Percentiles rank a stretch among this genome's conserved stretches.
phyloP scores from a whole-genome alignment of 2,888 invertebrate species.

The Pharmacophagus antenor region DNA sequence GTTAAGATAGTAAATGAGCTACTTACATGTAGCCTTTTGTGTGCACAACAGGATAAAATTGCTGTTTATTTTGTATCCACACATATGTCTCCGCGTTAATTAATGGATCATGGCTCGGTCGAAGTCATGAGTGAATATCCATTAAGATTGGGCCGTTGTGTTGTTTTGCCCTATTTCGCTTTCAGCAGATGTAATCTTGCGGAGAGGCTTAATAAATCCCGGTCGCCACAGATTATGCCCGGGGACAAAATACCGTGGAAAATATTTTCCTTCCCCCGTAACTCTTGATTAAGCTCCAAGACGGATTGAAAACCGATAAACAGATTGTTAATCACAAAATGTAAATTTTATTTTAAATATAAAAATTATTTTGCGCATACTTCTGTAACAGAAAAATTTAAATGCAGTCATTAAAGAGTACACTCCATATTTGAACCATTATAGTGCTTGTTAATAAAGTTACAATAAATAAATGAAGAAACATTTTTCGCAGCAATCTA shows the following conservation, averaged over 20 bases:
- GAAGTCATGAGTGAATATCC: slow-evolving; percentile 18
- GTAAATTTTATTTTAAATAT: no score
- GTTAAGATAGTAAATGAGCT: no score
- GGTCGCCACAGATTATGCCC: slow-evolving; percentile 18
- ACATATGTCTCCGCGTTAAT: not conserved
- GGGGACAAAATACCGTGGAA: slow-evolving; percentile 10
- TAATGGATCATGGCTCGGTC: slow-evolving; percentile 3
- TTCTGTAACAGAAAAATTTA: not conserved
- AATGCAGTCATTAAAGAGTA: not conserved
- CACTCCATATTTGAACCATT: not conserved
- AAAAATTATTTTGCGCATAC: no score
- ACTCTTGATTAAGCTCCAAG: slow-evolving; percentile 11
- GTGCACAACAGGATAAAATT: not conserved
- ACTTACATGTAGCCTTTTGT: no score
- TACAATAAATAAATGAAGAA: no score
- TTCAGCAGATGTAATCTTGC: slow-evolving; percentile 17
- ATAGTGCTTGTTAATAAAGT: not conserved
- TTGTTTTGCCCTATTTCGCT: slow-evolving; percentile 16
- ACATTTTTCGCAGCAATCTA: no score
- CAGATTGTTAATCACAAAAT: not conserved
- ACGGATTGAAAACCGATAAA: slow-evolving; percentile 1
- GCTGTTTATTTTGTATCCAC: not conserved
- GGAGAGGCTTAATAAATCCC: slow-evolving; percentile 24
- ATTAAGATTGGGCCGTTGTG: slow-evolving; percentile 14
- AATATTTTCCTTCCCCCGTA: slow-evolving; percentile 10